Conservation (phyloP, 2,113 vertebrate species). For the Circaetus cinerascens region DNA sequence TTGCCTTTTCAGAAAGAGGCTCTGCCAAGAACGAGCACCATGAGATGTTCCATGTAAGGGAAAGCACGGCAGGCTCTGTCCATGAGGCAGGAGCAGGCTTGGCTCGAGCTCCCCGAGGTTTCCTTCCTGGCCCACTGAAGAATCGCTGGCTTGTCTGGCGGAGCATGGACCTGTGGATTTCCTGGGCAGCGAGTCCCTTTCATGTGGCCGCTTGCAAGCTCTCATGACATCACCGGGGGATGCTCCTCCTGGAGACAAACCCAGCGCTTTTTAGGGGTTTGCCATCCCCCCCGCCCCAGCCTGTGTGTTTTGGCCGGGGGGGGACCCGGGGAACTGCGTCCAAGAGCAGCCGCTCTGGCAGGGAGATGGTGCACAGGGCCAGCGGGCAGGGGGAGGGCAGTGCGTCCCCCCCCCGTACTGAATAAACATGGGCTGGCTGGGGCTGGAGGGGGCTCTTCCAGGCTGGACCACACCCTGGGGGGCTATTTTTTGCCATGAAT, state of each 20-base stretch:
- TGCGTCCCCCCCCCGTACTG: background rate
- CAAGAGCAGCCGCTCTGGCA: slow-evolving; percentile 20
- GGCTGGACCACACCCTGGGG: slow-evolving; percentile 52
- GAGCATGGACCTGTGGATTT: slow-evolving; percentile 33
- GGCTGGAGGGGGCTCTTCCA: slow-evolving; percentile 57
- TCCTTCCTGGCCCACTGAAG: slow-evolving; percentile 21
- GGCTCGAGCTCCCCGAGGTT: background rate
- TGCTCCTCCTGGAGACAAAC: slow-evolving; percentile 43
- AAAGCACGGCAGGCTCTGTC: background rate
- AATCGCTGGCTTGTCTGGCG: slow-evolving; percentile 27
- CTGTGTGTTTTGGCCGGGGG: slow-evolving; percentile 53
- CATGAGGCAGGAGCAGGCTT: background rate
- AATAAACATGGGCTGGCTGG: slow-evolving; percentile 45
- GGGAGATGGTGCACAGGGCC: background rate
- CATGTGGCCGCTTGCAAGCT: slow-evolving; percentile 50
- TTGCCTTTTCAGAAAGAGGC: no score
- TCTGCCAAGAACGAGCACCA: no score
- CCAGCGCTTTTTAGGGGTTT: slow-evolving; percentile 51
- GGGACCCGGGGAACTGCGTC: background rate
- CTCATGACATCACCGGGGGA: slow-evolving; percentile 56
- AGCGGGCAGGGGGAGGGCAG: background rate
- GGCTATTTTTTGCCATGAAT: slow-evolving; percentile 65
- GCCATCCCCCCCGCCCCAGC: background rate
- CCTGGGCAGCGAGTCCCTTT: slow-evolving; percentile 47
- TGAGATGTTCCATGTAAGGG: no score